Evolutionary conservation across 2,797 vertebrate genomes (phyloP).

Genomic region (Chaunax sp.): DNA sequence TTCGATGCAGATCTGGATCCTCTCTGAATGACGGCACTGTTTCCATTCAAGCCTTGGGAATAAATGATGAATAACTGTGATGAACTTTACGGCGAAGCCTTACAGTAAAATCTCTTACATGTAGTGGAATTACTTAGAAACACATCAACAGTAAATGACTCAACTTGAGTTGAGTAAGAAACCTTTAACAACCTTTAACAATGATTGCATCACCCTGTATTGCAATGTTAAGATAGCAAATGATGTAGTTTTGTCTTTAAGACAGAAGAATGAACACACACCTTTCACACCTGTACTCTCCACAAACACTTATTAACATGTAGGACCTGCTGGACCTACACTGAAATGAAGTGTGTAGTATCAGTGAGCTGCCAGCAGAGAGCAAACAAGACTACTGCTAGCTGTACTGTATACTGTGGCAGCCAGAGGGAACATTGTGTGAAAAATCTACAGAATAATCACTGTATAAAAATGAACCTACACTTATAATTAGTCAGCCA

Average conservation of each 20-base stretch:
- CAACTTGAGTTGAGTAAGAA: background rate
- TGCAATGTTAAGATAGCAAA: background rate
- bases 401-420: conserved; percentile 6
- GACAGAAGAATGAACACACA: conserved; percentile 22
- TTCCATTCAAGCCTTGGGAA: background rate
- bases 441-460: background rate
- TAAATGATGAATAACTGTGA: conserved; percentile 6
- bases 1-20: background rate
- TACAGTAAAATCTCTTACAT: background rate
- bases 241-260: background rate
- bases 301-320: conserved; percentile 1
- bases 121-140: conserved; percentile 3
- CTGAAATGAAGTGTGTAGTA: conserved; percentile 32
- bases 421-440: background rate
- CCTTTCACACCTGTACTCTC: conserved; percentile 1
- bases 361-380: conserved; percentile 54
- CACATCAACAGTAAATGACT: conserved; percentile 11
- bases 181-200: conserved; percentile 10
- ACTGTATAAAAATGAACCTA: background rate
- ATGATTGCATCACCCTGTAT: background rate
- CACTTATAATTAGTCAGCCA: background rate
- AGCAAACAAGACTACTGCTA: conserved; percentile 24
- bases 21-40: background rate
- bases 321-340: background rate
- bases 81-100: background rate